Conservation (phyloP, 2,888 invertebrate species). For the Gortyna flavago region DNA sequence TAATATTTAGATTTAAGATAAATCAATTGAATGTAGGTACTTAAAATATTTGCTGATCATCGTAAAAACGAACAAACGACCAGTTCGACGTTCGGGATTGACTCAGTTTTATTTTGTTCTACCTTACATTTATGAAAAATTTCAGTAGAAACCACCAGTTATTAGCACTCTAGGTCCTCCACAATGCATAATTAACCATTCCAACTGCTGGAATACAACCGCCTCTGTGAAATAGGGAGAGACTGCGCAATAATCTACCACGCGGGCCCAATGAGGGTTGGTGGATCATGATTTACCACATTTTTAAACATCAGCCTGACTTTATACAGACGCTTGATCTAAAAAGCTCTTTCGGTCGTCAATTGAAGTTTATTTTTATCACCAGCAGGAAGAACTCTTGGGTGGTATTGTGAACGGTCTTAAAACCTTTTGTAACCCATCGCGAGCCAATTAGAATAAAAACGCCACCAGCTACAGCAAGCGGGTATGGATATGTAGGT, state of each 20-base stretch:
- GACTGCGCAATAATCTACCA: too few relatives aligned
- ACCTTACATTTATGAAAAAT: too few relatives aligned
- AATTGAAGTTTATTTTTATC: not conserved
- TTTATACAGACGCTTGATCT: not conserved
- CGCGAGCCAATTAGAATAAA: not conserved
- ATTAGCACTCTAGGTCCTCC: too few relatives aligned
- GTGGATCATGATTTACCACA: not conserved
- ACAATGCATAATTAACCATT: too few relatives aligned
- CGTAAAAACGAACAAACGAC: conserved; percentile 24
- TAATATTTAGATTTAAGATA: conserved; percentile 60
- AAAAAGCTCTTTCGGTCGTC: not conserved
- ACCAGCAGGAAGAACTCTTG: not conserved
- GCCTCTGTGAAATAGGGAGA: too few relatives aligned
- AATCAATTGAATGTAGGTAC: conserved; percentile 13
- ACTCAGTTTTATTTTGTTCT: not conserved
- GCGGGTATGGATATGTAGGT: not conserved
- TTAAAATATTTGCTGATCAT: conserved; percentile 23
- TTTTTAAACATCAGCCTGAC: not conserved
- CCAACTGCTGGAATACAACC: too few relatives aligned
- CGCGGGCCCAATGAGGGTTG: too few relatives aligned
- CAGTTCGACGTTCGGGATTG: not conserved
- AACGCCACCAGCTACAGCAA: not conserved
- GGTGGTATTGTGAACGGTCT: not conserved
- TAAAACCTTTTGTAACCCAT: not conserved
- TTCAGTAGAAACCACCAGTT: not conserved